Base-by-base conservation (phyloP, 2,888 invertebrate species). In the Drosophila tanythrix region DNA sequence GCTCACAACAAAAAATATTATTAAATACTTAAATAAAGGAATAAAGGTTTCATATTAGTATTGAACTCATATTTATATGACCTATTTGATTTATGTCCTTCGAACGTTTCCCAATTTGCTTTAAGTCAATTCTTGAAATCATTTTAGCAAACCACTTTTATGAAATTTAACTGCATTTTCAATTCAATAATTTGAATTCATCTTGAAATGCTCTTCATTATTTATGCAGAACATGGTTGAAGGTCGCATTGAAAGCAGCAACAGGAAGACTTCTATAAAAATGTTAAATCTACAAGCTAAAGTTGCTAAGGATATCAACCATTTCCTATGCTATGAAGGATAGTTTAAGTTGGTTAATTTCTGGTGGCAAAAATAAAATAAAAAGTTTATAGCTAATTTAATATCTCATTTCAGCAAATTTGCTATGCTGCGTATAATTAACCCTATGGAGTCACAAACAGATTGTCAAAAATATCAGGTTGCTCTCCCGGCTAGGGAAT, bases 401-500 rank as follows among this genome's bases (percentile, higher is more conserved):
- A 43, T 40, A 29, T 15, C 4, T 40, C 8, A 1, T 21, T n/a
- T 13, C 13, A n/a, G 57, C 40, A 35, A 29, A 43, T 33, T 60
- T 53, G 40, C n/a, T 15, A 29, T 18, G 43, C 27, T 52, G 64
- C 51, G 58, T 63, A 61, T 78, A 70, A 78, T 77, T 74, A 74
- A 58, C 75, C 71, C 33, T 58, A 66, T 76, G 25, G 58, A 57
- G 6, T 40, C 35, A 13, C 46, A 65, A 67, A 59, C 52, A 58
- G 80, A 80, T 68, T 76, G 70, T 50, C 61, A 53, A 53, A 63
- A 76, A 76, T 72, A 72, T 60, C 62, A 60, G 46, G 65, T 61
- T 68, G 36, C 76, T 36, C 38, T 43, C 56, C 48, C 21, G 56
- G 59, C 74, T 52, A 88, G 85, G 60, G 83, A 74, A 85, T 73